phyloP scores from a whole-genome alignment of 1,140 invertebrate species.

The Sogatella furcifera region DNA sequence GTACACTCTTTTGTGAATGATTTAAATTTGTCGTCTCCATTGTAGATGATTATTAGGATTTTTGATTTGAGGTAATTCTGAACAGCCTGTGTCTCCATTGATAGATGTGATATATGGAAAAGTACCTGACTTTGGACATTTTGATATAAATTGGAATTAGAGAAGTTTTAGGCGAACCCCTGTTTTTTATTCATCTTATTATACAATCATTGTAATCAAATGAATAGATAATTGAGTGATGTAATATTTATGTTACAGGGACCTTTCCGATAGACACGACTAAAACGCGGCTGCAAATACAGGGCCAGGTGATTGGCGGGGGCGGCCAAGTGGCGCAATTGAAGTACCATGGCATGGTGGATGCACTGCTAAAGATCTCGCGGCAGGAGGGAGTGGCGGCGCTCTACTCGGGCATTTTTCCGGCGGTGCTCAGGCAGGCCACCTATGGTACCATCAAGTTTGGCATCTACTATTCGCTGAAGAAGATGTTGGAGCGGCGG shows the following conservation, averaged over 20 bases:
- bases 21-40: too few species aligned
- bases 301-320: conserved; percentile 77
- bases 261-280: conserved; percentile 97
- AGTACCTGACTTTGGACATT: too few species aligned
- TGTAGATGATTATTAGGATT: too few species aligned
- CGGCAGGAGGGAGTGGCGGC: conserved; percentile 67
- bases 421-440: conserved; percentile 81
- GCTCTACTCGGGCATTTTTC: conserved; percentile 79
- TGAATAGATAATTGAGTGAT: neutral
- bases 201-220: too few species aligned
- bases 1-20: too few species aligned
- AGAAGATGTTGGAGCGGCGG: conserved; percentile 50
- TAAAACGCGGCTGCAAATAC: conserved; percentile 91
- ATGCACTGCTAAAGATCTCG: conserved; percentile 76
- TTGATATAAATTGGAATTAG: too few species aligned
- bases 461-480: conserved; percentile 87
- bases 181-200: too few species aligned
- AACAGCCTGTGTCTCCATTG: too few species aligned
- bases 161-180: too few species aligned
- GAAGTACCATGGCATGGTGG: conserved; percentile 83
- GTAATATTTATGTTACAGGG: conserved; percentile 44
- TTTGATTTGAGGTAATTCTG: too few species aligned
- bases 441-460: conserved; percentile 96
- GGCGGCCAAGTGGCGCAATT: conserved; percentile 63
- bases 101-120: too few species aligned